These are phyloP conservation scores for Lanistes nyassanus DNA, from an alignment of 1,140 invertebrate genomes.

Conservation along the genomic window DNA sequence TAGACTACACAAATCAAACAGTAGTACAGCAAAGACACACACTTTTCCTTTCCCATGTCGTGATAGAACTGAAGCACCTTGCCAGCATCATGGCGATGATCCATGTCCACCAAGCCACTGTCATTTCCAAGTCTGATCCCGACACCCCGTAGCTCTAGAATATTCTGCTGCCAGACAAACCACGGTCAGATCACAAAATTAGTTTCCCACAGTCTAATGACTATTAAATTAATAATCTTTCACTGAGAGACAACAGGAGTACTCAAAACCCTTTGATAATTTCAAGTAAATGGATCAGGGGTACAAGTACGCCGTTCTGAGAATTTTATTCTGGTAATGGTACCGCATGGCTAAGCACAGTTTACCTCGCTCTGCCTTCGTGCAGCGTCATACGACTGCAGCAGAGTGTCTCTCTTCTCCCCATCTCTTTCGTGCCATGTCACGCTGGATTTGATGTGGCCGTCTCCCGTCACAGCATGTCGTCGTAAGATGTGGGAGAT, in stretches of 20 bases:
- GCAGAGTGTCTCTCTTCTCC: background rate
- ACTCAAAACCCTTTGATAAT: too few species aligned
- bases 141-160: too few species aligned
- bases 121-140: background rate
- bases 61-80: slow-evolving; percentile 50
- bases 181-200: background rate
- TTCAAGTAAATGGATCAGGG: too few species aligned
- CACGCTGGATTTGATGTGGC: background rate
- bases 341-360: too few species aligned
- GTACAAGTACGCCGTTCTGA: too few species aligned
- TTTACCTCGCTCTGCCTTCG: background rate
- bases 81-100: slow-evolving; percentile 33
- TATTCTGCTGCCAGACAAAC: background rate
- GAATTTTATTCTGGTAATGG: too few species aligned
- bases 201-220: too few species aligned
- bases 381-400: background rate
- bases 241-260: too few species aligned
- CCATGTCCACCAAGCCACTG: slow-evolving; percentile 21
- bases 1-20: background rate
- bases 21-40: slow-evolving; percentile 19
- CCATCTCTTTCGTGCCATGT: background rate
- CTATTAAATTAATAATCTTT: too few species aligned
- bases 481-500: slow-evolving; percentile 37
- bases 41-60: slow-evolving; percentile 61
- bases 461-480: slow-evolving; percentile 29